Base-by-base conservation (phyloP, 2,888 invertebrate species). In the Endotricha flammealis region DNA sequence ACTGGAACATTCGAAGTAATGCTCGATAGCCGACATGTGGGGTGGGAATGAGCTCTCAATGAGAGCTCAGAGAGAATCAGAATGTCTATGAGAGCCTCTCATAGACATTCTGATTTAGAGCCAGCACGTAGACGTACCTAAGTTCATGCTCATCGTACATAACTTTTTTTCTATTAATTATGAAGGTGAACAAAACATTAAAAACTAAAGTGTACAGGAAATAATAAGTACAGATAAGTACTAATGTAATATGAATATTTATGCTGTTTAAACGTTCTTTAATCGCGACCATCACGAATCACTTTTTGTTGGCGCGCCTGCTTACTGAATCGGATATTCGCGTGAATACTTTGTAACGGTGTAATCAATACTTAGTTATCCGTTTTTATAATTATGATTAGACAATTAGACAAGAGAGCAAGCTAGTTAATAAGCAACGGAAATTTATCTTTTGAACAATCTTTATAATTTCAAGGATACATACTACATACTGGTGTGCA, bases 181-280 rank as follows among this genome's bases (percentile, higher is more conserved):
- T 30, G 32, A 32, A 31, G 29, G 34, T 29, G 7, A 50, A 52
- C 41, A 50, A 49, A n/a, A n/a, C n/a, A n/a, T n/a, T 55, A 57
- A 63, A 64, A 55, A 42, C 38, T 42, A 48, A 60, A 69, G 72
- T 65, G 61, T 53, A 54, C 50, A 55, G 53, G 48, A 56, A 65
- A 52, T 76, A 79, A 74, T 74, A 74, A 45, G 62, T 44, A 58
- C 53, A 50, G 44, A 50, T 62, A 70, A 56, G 59, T 53, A 64
- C 64, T 60, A 62, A 64, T 65, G 54, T 58, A 56, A 57, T 70
- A 79, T 80, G 75, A 81, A 80, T 80, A 82, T 80, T 72, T 64
- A 80, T 78, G 65, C 57, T 58, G 59, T 66, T 69, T 80, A 82
- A 81, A 78, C 78, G 80, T 64, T 78, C 74, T 58, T 67, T 80